Evolutionary conservation across 1,140 invertebrate genomes (phyloP).

Genomic region (Bombus vancouverensis): DNA sequence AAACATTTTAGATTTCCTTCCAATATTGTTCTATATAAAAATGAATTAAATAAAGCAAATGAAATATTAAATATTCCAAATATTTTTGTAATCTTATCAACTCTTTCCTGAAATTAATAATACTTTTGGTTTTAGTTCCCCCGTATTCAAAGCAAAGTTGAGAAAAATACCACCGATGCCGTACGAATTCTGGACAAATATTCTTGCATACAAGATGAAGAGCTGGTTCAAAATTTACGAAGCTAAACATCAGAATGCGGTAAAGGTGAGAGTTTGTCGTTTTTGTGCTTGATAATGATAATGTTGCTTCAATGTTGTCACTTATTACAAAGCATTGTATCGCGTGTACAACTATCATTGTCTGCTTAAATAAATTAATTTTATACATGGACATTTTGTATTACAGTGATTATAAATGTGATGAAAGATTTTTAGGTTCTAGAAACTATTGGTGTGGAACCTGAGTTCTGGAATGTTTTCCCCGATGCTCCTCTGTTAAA

Average conservation of each 20-base stretch:
- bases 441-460: constrained; percentile 83
- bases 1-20: neutral
- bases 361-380: neutral
- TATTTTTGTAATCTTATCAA: neutral
- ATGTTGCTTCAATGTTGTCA: neutral
- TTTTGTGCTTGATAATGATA: neutral
- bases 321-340: neutral
- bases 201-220: constrained; percentile 81
- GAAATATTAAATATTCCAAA: neutral
- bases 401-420: constrained; percentile 43
- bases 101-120: neutral
- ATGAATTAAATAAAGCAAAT: neutral
- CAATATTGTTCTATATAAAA: neutral
- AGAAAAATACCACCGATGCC: constrained; percentile 84
- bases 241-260: constrained; percentile 78
- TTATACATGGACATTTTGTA: neutral
- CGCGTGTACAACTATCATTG: neutral
- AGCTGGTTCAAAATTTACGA: constrained; percentile 84
- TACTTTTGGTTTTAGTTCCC: constrained; percentile 68
- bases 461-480: constrained; percentile 83
- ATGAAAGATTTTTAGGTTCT: constrained; percentile 79
- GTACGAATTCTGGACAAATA: constrained; percentile 85
- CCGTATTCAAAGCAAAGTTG: constrained; percentile 73
- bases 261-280: constrained; percentile 78
- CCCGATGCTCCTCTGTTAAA: constrained; percentile 81